Evolutionary conservation across 1,140 invertebrate genomes (phyloP).

Genomic region (Trichoplusia ni): DNA sequence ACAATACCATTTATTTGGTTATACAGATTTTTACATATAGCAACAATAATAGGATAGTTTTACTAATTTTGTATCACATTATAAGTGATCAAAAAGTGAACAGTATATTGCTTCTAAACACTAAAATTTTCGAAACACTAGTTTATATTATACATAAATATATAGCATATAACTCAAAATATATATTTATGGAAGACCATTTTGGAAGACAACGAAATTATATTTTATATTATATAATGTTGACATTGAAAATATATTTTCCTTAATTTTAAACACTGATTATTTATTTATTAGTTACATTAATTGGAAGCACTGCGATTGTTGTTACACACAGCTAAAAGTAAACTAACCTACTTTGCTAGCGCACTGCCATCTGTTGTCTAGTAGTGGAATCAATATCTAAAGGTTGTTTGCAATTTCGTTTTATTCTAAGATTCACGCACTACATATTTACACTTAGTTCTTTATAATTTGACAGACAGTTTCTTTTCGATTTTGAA

Average conservation of each 20-base stretch:
- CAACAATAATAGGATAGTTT: slow-evolving; percentile 68
- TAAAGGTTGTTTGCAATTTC: background rate
- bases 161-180: slow-evolving; percentile 38
- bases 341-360: background rate
- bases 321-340: slow-evolving; percentile 38
- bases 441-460: slow-evolving; percentile 71
- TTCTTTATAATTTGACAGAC: slow-evolving; percentile 72
- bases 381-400: background rate
- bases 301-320: slow-evolving; percentile 43
- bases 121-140: slow-evolving; percentile 55
- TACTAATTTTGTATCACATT: slow-evolving; percentile 52
- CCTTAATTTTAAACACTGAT: background rate
- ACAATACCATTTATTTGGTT: slow-evolving; percentile 78
- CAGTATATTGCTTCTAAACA: slow-evolving; percentile 62
- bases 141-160: slow-evolving; percentile 33
- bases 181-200: slow-evolving; percentile 49
- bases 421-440: slow-evolving; percentile 12
- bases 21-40: slow-evolving; percentile 76
- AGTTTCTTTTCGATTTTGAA: slow-evolving; percentile 58
- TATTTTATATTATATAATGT: slow-evolving; percentile 41
- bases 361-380: slow-evolving; percentile 11
- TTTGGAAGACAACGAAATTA: slow-evolving; percentile 47
- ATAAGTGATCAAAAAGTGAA: slow-evolving; percentile 58
- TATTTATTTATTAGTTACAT: slow-evolving; percentile 26
- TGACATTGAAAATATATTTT: slow-evolving; percentile 73